Conservation (phyloP, 37 sponge, comb jelly and placozoan species). For the Aplysina aerophoba region DNA sequence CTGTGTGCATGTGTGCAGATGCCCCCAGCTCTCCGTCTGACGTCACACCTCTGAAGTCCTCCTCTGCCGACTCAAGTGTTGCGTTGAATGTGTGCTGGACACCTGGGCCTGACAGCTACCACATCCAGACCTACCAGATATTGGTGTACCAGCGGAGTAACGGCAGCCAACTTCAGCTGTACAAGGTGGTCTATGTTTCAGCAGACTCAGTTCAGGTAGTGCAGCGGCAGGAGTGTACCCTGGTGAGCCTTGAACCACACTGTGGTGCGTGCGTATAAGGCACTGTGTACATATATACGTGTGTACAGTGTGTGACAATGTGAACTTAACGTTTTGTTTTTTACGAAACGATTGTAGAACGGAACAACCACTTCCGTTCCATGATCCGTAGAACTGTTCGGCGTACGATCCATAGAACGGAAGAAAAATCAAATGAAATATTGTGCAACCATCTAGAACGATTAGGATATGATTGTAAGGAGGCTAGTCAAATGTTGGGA, state of each 20-base stretch:
- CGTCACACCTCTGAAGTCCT: neutral
- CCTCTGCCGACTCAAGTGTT: neutral
- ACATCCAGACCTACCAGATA: neutral
- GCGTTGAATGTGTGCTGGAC: slow-evolving; percentile 6
- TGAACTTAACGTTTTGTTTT: too few species aligned
- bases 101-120: slow-evolving; percentile 9
- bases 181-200: too few species aligned
- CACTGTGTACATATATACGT: neutral
- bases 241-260: neutral
- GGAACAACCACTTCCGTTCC: too few species aligned
- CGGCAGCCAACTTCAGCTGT: neutral
- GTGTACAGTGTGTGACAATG: neutral
- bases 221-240: too few species aligned
- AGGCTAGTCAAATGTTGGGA: too few species aligned
- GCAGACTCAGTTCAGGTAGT: too few species aligned
- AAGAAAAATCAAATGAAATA: too few species aligned
- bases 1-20: neutral
- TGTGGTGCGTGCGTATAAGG: neutral
- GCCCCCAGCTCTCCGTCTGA: neutral
- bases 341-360: too few species aligned
- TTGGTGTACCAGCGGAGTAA: neutral
- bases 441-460: too few species aligned
- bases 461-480: too few species aligned
- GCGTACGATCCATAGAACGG: too few species aligned
- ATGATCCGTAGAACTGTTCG: too few species aligned